A percentile compares a stretch with the other conserved stretches of the same genome.
Conservation (phyloP, 2,797 vertebrate genomes). For the Gymnothorax reevesii region DNA sequence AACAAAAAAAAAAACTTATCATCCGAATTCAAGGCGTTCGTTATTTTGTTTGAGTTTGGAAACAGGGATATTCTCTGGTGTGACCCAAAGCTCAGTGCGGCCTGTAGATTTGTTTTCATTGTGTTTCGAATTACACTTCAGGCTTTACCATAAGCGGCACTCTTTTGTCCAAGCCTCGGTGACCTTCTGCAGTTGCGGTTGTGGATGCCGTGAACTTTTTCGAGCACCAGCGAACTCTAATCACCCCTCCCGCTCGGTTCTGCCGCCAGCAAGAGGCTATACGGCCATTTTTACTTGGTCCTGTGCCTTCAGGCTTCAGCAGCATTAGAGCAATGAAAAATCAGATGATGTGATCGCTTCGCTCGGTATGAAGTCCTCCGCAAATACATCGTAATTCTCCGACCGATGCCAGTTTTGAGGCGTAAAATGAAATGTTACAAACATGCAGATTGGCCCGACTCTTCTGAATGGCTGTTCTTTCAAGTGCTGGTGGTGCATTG, state of each 20-base stretch:
- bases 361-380: conserved; percentile 51
- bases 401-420: conserved; percentile 52
- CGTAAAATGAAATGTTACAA: conserved; percentile 59
- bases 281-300: conserved; percentile 51
- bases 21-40: conserved; percentile 30
- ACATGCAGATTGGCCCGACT: conserved; percentile 52
- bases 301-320: conserved; percentile 51
- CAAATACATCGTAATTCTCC: conserved; percentile 48
- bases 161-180: conserved; percentile 46
- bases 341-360: conserved; percentile 57
- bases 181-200: conserved; percentile 48
- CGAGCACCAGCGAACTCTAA: conserved; percentile 54
- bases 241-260: conserved; percentile 45
- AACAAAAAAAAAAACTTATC: conserved; percentile 10
- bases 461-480: conserved; percentile 36
- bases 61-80: conserved; percentile 15
- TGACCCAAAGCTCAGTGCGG: neutral
- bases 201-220: conserved; percentile 53
- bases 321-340: conserved; percentile 52
- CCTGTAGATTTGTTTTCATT: conserved; percentile 28
- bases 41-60: neutral
- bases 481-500: conserved; percentile 32
- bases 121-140: conserved; percentile 34
- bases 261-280: conserved; percentile 45
- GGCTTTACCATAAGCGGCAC: conserved; percentile 37